These are phyloP conservation scores for Carcharodon carcharias DNA, from an alignment of 2,797 vertebrate genomes.

Conservation along the genomic window DNA sequence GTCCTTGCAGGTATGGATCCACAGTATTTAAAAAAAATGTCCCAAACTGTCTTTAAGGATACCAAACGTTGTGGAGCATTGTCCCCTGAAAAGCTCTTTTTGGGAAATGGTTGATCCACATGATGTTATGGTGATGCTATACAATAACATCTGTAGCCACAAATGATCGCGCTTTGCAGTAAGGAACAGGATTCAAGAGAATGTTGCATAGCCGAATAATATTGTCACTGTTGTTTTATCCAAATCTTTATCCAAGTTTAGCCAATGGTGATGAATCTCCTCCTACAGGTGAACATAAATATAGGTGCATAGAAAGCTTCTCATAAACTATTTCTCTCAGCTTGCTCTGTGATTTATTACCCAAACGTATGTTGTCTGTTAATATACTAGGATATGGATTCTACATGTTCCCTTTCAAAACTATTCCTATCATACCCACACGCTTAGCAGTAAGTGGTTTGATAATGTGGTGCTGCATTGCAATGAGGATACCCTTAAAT, in stretches of 20 bases:
- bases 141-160: background rate
- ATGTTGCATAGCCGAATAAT: background rate
- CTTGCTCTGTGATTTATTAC: constrained; percentile 12
- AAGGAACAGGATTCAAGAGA: background rate
- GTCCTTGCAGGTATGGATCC: background rate
- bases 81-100: background rate
- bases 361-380: constrained; percentile 34
- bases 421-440: background rate
- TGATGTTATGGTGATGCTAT: background rate
- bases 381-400: constrained; percentile 7
- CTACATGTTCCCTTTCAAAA: constrained; percentile 28
- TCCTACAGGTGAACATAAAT: constrained; percentile 35
- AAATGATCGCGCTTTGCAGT: background rate
- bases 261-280: constrained; percentile 35
- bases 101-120: background rate
- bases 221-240: constrained; percentile 32
- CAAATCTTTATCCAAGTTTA: constrained; percentile 26
- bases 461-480: background rate
- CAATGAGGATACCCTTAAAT: constrained; percentile 14
- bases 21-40: background rate
- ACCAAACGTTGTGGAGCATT: background rate
- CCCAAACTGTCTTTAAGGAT: background rate
- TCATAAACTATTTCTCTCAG: constrained; percentile 24
- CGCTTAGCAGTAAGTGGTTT: constrained; percentile 10
- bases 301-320: constrained; percentile 18